Evolutionary conservation across 2,888 invertebrate genomes (phyloP).

Genomic region (Drosophila aldrichi): DNA sequence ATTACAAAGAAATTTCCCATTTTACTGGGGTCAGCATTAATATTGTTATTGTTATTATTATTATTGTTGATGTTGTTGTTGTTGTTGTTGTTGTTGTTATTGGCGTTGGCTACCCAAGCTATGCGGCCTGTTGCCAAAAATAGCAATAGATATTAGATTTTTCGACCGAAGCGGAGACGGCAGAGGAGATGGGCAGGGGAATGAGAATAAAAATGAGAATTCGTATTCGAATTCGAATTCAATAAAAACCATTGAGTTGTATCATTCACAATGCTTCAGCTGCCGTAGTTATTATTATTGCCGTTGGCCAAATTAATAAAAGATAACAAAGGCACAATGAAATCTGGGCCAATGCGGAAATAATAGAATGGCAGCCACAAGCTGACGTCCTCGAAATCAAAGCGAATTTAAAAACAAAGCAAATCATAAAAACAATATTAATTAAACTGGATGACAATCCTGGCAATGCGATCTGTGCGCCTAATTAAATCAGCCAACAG

Average conservation of each 20-base stretch:
- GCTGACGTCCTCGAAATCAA: slow-evolving; percentile 35
- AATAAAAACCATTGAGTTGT: slow-evolving; percentile 67
- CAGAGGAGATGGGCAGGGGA: slow-evolving; percentile 69
- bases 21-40: slow-evolving; percentile 41
- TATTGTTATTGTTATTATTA: slow-evolving; percentile 20
- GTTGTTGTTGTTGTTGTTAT: slow-evolving; percentile 7
- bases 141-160: slow-evolving; percentile 63
- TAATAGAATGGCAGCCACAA: slow-evolving; percentile 37
- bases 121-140: slow-evolving; percentile 65
- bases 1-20: slow-evolving; percentile 8
- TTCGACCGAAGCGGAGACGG: slow-evolving; percentile 21
- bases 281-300: slow-evolving; percentile 15
- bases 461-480: neutral
- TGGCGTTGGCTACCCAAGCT: slow-evolving; percentile 23
- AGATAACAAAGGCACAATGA: slow-evolving; percentile 59
- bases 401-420: slow-evolving; percentile 30
- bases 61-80: slow-evolving; percentile 6
- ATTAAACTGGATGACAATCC: neutral
- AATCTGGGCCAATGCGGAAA: slow-evolving; percentile 25
- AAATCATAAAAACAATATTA: neutral
- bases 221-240: slow-evolving; percentile 72
- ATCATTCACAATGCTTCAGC: slow-evolving; percentile 40
- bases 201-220: slow-evolving; percentile 64
- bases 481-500: slow-evolving; percentile 36
- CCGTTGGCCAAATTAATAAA: slow-evolving; percentile 61